Base-by-base conservation (phyloP, 2,888 invertebrate species). In the Boloria selene region DNA sequence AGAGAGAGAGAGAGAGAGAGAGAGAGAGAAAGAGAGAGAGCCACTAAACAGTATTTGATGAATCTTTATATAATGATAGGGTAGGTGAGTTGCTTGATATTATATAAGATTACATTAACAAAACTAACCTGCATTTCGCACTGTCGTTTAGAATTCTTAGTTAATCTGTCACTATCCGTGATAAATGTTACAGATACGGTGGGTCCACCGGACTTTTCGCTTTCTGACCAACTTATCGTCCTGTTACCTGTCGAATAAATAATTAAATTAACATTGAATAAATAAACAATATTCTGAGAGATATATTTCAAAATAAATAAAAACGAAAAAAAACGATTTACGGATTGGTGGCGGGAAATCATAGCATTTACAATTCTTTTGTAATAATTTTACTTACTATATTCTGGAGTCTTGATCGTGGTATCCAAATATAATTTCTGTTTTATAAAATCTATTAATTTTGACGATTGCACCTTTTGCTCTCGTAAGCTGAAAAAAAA, bases 371-470 rank as follows among this genome's bases (percentile, higher is more conserved):
- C 6, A 5, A 47, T 16, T n/a, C 16, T 7, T 49, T 49, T 10
- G 10, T 38, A 7, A n/a, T n/a, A n/a, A 38, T 38, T 17, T 13
- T 10, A 59, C 58, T 65, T 44, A 77, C 75, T 69, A 65, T 72
- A 72, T 18, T 75, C 75, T 3, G 75, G 70, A 66, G 65, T 73
- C 3, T 73, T 65, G 0, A 70, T 38, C 10, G 31, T 62, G 0
- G 69, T 61, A 5, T 85, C 93, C 55, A 82, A 80, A 78, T 93
- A 93, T n/a, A 93, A 79, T 67, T 94, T 93, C 73, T 94, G 94
- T 73, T 95, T 95, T 61, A 97, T 93, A 72, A 94, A 94, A 49
- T 97, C 96, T 0, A 95, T 87, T 3, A 96, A 86, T 70, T 97
- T 96, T 4, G 93, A 78, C 69, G 79, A 82, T 1, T 84, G 79